Percentiles rank a stretch among this genome's conserved stretches.
Conservation (phyloP, 1,140 invertebrate genomes). For the Eubasilissa regina region DNA sequence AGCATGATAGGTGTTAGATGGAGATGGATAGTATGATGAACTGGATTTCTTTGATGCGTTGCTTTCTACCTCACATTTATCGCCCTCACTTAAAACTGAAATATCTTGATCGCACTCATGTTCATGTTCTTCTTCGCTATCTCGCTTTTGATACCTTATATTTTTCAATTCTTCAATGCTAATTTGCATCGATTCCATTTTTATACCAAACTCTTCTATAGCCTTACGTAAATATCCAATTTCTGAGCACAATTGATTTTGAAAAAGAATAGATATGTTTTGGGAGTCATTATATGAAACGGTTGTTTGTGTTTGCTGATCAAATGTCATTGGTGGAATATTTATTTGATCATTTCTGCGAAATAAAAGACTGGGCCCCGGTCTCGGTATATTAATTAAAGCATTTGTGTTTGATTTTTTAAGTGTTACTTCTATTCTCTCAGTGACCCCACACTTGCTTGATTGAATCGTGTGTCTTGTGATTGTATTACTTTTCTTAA, state of each 20-base stretch:
- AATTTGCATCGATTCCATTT: slow-evolving; percentile 52
- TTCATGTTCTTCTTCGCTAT: slow-evolving; percentile 16
- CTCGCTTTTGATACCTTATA: background rate
- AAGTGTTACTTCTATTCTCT: background rate
- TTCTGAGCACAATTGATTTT: slow-evolving; percentile 49
- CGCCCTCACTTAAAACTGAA: slow-evolving; percentile 29
- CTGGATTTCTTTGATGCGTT: background rate
- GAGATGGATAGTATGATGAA: slow-evolving; percentile 11
- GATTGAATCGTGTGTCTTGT: slow-evolving; percentile 6
- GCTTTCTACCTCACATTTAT: slow-evolving; percentile 4
- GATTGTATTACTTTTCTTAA: slow-evolving; percentile 7
- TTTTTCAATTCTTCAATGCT: slow-evolving; percentile 5
- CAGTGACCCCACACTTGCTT: background rate
- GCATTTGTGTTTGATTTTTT: background rate
- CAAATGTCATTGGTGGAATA: slow-evolving; percentile 55
- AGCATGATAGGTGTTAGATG: background rate
- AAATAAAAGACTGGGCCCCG: background rate
- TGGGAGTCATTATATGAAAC: slow-evolving; percentile 15
- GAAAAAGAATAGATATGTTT: slow-evolving; percentile 28
- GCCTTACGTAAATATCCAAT: slow-evolving; percentile 43
- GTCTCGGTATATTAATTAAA: slow-evolving; percentile 1
- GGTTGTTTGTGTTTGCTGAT: slow-evolving; percentile 57
- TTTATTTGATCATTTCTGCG: background rate
- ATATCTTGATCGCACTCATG: slow-evolving; percentile 9
- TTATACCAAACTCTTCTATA: slow-evolving; percentile 41